Conservation (phyloP, 2,888 invertebrate species). For the Drosophila basisetae region DNA sequence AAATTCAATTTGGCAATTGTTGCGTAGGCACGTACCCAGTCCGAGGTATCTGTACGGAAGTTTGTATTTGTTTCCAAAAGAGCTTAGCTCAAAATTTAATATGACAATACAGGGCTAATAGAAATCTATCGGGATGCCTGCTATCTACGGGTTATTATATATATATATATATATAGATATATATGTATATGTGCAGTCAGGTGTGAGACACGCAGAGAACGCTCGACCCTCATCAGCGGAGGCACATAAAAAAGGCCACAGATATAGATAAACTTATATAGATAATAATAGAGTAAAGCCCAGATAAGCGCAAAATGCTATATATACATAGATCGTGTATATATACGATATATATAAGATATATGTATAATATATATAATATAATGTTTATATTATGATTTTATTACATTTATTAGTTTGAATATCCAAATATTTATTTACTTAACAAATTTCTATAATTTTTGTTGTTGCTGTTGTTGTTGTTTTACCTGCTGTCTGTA, state of each 20-base stretch:
- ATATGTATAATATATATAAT: constrained; percentile 1
- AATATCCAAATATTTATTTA: constrained; percentile 26
- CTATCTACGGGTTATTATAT: constrained; percentile 1
- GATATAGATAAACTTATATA: constrained; percentile 21
- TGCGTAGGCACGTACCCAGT: constrained; percentile 40
- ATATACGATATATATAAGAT: not conserved
- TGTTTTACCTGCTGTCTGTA: constrained; percentile 8
- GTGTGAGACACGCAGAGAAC: not conserved
- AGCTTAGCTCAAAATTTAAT: not conserved
- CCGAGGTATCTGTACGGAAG: not conserved
- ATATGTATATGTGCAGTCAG: not conserved
- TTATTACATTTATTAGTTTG: constrained; percentile 22
- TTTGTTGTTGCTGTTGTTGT: constrained; percentile 8
- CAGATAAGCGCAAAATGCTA: constrained; percentile 19
- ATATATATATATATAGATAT: not conserved
- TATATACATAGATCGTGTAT: constrained; percentile 16
- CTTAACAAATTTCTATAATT: constrained; percentile 23
- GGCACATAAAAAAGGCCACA: constrained; percentile 5
- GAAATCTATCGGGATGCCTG: not conserved
- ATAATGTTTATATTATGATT: constrained; percentile 35
- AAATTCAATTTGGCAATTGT: constrained; percentile 18
- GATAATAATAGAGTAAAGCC: constrained; percentile 16
- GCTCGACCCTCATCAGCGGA: constrained; percentile 2
- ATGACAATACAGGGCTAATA: not conserved
- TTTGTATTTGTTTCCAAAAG: not conserved